Evolutionary conservation across 1,140 invertebrate genomes (phyloP).

Genomic region (Eulimnadia texana): DNA sequence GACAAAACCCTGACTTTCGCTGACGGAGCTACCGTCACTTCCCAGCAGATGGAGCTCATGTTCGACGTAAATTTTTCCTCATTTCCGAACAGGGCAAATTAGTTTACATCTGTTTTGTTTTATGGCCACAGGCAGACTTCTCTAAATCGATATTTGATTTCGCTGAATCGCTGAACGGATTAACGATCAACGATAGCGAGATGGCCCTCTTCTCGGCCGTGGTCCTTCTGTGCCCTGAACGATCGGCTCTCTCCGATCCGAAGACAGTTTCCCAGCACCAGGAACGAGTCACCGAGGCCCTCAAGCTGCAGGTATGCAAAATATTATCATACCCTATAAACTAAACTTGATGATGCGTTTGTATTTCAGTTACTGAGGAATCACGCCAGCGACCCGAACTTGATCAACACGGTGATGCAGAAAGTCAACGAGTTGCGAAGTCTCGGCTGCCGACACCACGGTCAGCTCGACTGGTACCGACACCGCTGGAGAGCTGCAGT

Average conservation of each 20-base stretch:
- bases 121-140: slow-evolving; percentile 44
- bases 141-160: slow-evolving; percentile 60
- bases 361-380: slow-evolving; percentile 33
- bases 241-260: slow-evolving; percentile 61
- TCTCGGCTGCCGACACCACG: slow-evolving; percentile 67
- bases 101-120: slow-evolving; percentile 6
- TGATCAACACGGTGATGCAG: slow-evolving; percentile 49
- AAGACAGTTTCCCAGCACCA: slow-evolving; percentile 62
- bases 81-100: slow-evolving; percentile 4
- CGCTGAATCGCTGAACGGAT: slow-evolving; percentile 55
- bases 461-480: slow-evolving; percentile 79
- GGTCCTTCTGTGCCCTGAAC: slow-evolving; percentile 63
- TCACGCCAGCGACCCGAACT: slow-evolving; percentile 38
- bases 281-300: slow-evolving; percentile 68
- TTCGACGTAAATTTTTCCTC: slow-evolving; percentile 65
- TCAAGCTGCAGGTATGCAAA: slow-evolving; percentile 52
- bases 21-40: slow-evolving; percentile 72
- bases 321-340: no score
- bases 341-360: no score
- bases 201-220: slow-evolving; percentile 76
- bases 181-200: slow-evolving; percentile 75
- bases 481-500: slow-evolving; percentile 69
- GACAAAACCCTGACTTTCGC: slow-evolving; percentile 75
- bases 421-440: slow-evolving; percentile 64
- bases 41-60: slow-evolving; percentile 73